Evolutionary conservation across 2,113 vertebrate genomes (phyloP), one percentile per base, ranked within the genome.

Genomic region (Falcunculus frontatus): DNA sequence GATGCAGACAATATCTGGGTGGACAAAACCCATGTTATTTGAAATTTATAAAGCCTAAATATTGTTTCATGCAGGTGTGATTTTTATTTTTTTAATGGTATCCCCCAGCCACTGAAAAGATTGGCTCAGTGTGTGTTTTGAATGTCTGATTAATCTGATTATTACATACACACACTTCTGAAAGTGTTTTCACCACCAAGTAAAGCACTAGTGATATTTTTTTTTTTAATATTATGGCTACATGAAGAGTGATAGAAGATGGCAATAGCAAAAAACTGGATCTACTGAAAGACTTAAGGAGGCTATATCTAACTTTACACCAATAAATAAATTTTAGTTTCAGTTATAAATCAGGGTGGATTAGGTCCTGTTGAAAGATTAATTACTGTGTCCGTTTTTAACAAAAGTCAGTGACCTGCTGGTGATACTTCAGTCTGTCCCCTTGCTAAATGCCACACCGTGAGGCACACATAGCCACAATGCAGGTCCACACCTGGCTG

Each of bases 381-480:
- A 16, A 27, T 81, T 52, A 29, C 33, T 55, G 7, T 46, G 56
- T 46, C 0, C 2, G 10, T 70, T 19, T 74, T 77, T 47, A 69
- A 53, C 11, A 42, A 13, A 65, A 77, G 30, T 20, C 11, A 4
- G 32, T 57, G 83, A 23, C 27, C 65, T 42, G 17, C 33, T 20
- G 30, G 11, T 7, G 13, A 6, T 37, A 1, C 16, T 62, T 65
- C 14, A 6, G 8, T 89, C 65, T 75, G 29, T 55, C 11, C 32
- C 32, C n/a, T 63, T 72, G 25, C 37, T 59, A 18, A 21, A 0
- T 22, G 26, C 32, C 4, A 3, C 29, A 17, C 26, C 8, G 3
- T 20, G 33, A 16, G 20, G 56, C 20, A 3, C 1, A 3, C 7
- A 2, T 44, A 50, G 68, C 22, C 32, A 7, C 0, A 0, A 9